Conservation (phyloP, 2,888 invertebrate species). For the Arenicola marina region DNA sequence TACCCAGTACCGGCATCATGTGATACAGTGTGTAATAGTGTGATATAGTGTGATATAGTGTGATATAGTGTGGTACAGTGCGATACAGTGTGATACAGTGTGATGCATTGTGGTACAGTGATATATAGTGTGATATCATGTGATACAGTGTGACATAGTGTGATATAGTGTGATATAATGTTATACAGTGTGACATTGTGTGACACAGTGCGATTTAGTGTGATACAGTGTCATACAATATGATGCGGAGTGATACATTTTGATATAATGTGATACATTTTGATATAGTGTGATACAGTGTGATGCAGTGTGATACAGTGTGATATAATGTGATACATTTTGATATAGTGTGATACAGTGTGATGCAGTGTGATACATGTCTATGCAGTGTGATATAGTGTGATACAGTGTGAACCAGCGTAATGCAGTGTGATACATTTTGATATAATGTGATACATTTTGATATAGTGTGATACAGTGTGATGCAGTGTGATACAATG, state of each 20-base stretch:
- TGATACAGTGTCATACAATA: neutral
- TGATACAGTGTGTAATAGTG: too few species aligned
- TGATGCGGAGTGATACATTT: neutral
- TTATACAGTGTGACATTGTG: too few species aligned
- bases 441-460: neutral
- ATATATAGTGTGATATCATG: too few species aligned
- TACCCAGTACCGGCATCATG: too few species aligned
- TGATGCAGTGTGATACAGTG: neutral
- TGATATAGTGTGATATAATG: too few species aligned
- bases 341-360: neutral
- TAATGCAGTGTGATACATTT: neutral
- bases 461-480: neutral
- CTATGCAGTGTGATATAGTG: neutral
- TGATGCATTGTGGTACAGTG: too few species aligned
- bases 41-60: too few species aligned
- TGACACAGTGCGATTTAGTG: neutral
- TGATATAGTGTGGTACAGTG: too few species aligned
- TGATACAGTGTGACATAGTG: too few species aligned
- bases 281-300: neutral
- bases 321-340: neutral
- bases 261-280: neutral
- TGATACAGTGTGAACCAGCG: neutral
- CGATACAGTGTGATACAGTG: too few species aligned
- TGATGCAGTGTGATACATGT: neutral
- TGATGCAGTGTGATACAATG: neutral